Base-by-base conservation (phyloP, 2,888 invertebrate genomes). In the Baronia brevicornis region DNA sequence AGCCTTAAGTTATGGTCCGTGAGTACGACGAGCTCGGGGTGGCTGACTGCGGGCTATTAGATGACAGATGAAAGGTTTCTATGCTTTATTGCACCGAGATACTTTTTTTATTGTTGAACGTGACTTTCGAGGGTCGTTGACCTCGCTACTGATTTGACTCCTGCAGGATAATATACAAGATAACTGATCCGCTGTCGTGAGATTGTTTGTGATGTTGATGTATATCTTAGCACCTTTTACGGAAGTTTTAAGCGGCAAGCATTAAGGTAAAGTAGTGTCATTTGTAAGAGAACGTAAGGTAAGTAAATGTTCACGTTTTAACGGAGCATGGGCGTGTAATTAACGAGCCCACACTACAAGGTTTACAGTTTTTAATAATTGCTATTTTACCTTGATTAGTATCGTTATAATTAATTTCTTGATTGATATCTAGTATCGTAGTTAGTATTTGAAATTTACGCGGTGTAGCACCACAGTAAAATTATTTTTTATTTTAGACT, bases 31-130 rank as follows among this genome's bases (percentile, higher is more conserved):
- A 43, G 44, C 46, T 43, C 46, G 44, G 60, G 67, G 66, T 67
- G 63, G 61, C 33, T 39, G 62, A 62, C 30, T 39, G 38, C 34
- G 33, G 34, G 36, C 58, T 67, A 67, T 66, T 65, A 68, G 70
- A 75, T 70, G 78, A 78, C 70, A 75, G 71, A 77, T 71, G 72
- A 70, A 62, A 60, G 49, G 63, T 67, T 66, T 60, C 55, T 65
- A 71, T 74, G 69, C 54, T 74, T 75, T 77, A 78, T 74, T 68
- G 56, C 61, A 44, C 48, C 47, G 43, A 48, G 51, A 50, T 36
- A 22, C n/a, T n/a, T 31, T 36, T 69, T 73, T 71, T 69, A 53
- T 60, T 42, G 48, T 59, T 54, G 70, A 71, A 60, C 71, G 69
- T 73, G 70, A 67, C 68, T 69, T 63, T 55, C 48, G 54, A 49